A percentile compares a stretch with the other conserved stretches of the same genome.
Conservation (phyloP, 2,113 vertebrate genomes). For the Heterotis niloticus region DNA sequence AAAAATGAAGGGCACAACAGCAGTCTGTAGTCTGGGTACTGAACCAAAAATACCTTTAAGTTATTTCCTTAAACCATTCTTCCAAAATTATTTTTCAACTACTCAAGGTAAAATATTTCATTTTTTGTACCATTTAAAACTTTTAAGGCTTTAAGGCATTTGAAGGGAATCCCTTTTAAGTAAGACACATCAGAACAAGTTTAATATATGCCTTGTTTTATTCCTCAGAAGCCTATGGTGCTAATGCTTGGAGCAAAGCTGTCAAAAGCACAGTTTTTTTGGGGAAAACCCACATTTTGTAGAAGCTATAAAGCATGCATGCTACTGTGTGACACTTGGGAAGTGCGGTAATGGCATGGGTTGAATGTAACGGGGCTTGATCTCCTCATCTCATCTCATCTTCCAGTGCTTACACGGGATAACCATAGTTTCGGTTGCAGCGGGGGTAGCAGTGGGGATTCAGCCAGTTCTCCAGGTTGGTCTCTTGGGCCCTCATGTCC, state of each 20-base stretch:
- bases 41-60: too few species aligned
- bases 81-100: too few species aligned
- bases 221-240: neutral
- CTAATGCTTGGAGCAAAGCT: neutral
- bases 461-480: conserved; percentile 19
- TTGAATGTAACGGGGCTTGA: neutral
- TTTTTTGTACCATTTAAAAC: too few species aligned
- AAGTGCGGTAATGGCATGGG: neutral
- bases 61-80: too few species aligned
- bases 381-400: too few species aligned
- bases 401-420: neutral
- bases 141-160: too few species aligned
- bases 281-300: neutral
- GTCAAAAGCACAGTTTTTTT: neutral
- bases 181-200: neutral
- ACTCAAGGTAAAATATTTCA: too few species aligned
- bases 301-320: neutral
- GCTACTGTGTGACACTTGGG: neutral
- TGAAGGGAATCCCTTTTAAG: too few species aligned
- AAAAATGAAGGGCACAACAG: too few species aligned
- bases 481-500: conserved; percentile 17
- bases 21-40: too few species aligned
- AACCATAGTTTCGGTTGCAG: conserved; percentile 18
- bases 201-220: neutral
- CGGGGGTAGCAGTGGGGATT: conserved; percentile 20